Conservation (phyloP, 2,113 vertebrate genomes). For the Cephalopterus ornatus region DNA sequence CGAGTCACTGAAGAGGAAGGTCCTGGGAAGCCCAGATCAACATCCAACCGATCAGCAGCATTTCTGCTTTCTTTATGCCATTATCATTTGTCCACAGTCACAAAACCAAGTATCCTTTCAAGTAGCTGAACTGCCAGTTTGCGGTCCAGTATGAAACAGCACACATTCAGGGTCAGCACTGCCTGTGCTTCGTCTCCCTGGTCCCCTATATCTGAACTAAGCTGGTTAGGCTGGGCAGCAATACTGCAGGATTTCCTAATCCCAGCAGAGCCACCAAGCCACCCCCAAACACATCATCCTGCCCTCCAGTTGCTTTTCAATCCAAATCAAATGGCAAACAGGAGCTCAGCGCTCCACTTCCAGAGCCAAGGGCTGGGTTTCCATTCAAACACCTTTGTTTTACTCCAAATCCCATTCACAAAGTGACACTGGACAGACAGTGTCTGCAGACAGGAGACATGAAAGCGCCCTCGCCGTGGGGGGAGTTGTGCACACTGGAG, state of each 20-base stretch:
- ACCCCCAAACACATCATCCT: background rate
- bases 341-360: background rate
- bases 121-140: background rate
- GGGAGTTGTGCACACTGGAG: background rate
- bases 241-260: background rate
- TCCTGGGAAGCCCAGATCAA: background rate
- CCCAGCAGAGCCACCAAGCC: background rate
- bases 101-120: background rate
- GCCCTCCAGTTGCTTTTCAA: background rate
- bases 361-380: background rate
- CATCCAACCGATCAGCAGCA: background rate
- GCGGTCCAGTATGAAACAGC: background rate
- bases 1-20: background rate
- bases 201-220: background rate
- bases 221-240: background rate
- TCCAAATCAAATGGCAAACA: background rate
- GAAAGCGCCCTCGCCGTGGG: rapidly evolving
- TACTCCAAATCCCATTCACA: background rate
- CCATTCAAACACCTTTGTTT: background rate
- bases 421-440: rapidly evolving
- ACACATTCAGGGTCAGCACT: background rate
- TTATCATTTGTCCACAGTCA: background rate
- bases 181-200: background rate
- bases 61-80: background rate
- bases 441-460: background rate